Base-by-base conservation (phyloP, 2,888 invertebrate species). In the Adineta ricciae region DNA sequence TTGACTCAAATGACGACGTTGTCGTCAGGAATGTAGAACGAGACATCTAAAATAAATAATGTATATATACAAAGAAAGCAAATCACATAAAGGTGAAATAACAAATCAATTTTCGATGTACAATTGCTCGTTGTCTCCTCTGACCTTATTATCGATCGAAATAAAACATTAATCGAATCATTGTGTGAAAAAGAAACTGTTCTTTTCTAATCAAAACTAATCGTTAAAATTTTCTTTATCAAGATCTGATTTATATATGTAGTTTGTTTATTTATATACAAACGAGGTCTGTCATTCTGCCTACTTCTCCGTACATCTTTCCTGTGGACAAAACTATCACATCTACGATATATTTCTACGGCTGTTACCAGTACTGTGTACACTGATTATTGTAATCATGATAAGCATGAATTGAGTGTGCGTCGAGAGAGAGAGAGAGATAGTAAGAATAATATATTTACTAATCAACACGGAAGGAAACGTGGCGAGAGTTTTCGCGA, bases 1-100 rank as follows among this genome's bases (percentile, higher is more conserved):
- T 64, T 32, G 64, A 27, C 14, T 64, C 32, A 32, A 32, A 4
- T 32, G 64, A 64, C 64, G 64, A 64, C 64, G 64, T 16, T 64
- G 27, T n/a, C 11, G 64, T 36, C 32, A 64, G 64, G 64, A 64
- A 64, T 64, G 64, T 64, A 64, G 64, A 64, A 64, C 64, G 64
- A 32, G 64, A 64, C 64, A 64, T 64, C 64, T 64, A 64, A 64
- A 64, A 64, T 64, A 64, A 64, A 27, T 56, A 56, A 27, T n/a
- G n/a, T 56, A 19, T 16, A 32, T 64, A 14, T 1, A 64, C 2
- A 36, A 36, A 32, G 19, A 64, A 64, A 19, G 4, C 19, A 64
- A 64, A 64, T 32, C 14, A 36, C 64, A 50, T 32, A 32, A n/a
- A 32, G 32, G 32, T 32, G 32, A 64, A 64, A 14, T 32, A 32